Evolutionary conservation across 2,888 invertebrate genomes (phyloP).

Genomic region (Koerneria pararmatus): DNA sequence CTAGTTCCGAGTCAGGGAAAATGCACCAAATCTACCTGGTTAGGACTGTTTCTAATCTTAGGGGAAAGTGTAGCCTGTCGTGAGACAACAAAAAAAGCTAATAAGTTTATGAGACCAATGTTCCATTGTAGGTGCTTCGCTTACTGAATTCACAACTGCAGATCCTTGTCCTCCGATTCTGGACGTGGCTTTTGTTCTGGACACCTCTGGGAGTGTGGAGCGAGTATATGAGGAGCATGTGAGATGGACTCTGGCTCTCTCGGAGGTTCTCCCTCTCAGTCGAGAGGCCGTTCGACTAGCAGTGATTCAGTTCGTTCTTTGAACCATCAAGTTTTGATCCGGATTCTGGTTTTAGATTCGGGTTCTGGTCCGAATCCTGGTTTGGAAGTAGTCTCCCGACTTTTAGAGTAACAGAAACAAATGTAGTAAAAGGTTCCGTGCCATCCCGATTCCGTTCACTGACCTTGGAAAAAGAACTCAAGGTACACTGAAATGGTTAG

Average conservation of each 20-base stretch:
- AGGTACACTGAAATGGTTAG: too few species aligned
- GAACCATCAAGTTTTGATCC: neutral
- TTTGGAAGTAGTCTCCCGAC: neutral
- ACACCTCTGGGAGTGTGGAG: constrained; percentile 53
- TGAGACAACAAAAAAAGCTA: too few species aligned
- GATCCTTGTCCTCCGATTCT: constrained; percentile 49
- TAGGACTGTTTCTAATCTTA: too few species aligned
- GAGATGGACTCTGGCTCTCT: constrained; percentile 33
- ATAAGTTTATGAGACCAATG: too few species aligned
- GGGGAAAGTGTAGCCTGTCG: too few species aligned
- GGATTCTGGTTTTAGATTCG: neutral
- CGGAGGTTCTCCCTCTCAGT: constrained; percentile 39
- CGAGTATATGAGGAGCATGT: constrained; percentile 29
- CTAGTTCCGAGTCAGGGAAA: too few species aligned
- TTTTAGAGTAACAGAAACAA: neutral
- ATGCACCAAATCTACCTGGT: too few species aligned
- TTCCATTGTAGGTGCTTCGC: too few species aligned
- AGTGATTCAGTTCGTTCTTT: constrained; percentile 45
- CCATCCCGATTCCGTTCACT: too few species aligned
- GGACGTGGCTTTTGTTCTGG: constrained; percentile 56
- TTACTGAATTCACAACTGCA: constrained; percentile 19
- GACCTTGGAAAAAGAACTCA: too few species aligned
- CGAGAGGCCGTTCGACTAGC: constrained; percentile 59
- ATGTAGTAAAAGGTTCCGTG: too few species aligned
- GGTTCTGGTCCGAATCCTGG: neutral